A percentile compares a stretch with the other conserved stretches of the same genome.
Conservation (phyloP, 1,140 invertebrate genomes). For the Micrasema longulum region DNA sequence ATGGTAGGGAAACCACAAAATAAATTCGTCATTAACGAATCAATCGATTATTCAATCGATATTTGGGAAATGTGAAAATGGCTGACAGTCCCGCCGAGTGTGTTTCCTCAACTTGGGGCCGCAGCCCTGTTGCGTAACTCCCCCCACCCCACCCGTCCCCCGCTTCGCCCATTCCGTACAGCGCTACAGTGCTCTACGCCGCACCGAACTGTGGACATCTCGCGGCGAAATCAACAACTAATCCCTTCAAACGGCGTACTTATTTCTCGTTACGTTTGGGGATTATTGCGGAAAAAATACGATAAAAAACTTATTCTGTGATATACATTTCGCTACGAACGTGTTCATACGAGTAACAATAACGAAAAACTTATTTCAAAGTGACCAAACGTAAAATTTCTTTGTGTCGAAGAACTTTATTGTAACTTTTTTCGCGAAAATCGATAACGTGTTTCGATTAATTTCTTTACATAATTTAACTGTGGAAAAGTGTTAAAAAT, state of each 20-base stretch:
- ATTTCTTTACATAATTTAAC: neutral
- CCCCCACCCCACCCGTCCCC: conserved; percentile 11
- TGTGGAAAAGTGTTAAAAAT: too few relatives aligned
- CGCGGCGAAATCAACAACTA: conserved; percentile 32
- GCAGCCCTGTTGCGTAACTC: conserved; percentile 40
- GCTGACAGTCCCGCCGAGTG: neutral
- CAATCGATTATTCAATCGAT: too few relatives aligned
- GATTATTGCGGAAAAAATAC: neutral
- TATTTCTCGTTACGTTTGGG: conserved; percentile 15
- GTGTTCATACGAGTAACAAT: neutral
- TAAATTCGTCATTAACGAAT: too few relatives aligned
- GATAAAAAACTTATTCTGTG: conserved; percentile 25
- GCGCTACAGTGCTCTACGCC: conserved; percentile 36
- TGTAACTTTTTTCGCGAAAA: conserved; percentile 39
- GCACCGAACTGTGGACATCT: conserved; percentile 28
- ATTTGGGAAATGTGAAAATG: neutral
- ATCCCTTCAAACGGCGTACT: conserved; percentile 10
- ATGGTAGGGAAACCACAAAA: too few relatives aligned
- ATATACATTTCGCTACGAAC: conserved; percentile 5
- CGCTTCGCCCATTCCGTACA: conserved; percentile 1
- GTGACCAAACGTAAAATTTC: conserved; percentile 10
- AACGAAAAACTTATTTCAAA: conserved; percentile 13
- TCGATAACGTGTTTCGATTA: conserved; percentile 28
- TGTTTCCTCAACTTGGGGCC: conserved; percentile 19
- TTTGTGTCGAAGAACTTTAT: conserved; percentile 33